A percentile compares a stretch with the other conserved stretches of the same genome.
Conservation (phyloP, 2,113 vertebrate genomes). For the Gallinago undulata region DNA sequence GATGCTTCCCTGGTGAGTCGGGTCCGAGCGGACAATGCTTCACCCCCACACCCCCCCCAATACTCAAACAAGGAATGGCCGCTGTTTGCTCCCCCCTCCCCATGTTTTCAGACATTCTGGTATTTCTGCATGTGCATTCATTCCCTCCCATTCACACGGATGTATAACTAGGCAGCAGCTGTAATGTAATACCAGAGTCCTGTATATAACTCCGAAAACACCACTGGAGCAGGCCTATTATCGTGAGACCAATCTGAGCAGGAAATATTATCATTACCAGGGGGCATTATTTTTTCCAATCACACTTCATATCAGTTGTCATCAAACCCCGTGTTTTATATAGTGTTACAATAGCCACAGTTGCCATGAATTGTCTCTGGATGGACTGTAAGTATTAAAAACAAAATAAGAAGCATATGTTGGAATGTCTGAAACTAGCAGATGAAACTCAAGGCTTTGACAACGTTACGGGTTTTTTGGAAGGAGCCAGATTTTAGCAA, state of each 20-base stretch:
- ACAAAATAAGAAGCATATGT: conserved; percentile 68
- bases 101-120: not conserved
- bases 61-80: not conserved
- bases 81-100: not conserved
- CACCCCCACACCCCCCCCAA: rapidly evolving
- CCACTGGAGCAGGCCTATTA: conserved; percentile 59
- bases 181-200: conserved; percentile 67
- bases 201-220: conserved; percentile 48
- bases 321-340: conserved; percentile 67
- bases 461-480: conserved; percentile 47
- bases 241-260: conserved; percentile 67
- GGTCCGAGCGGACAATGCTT: rapidly evolving
- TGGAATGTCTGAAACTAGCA: conserved; percentile 70
- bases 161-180: conserved; percentile 56
- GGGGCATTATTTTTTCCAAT: conserved; percentile 69
- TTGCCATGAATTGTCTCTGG: conserved; percentile 71
- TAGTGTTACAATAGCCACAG: conserved; percentile 68
- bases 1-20: rapidly evolving
- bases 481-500: conserved; percentile 63
- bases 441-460: conserved; percentile 53
- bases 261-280: conserved; percentile 71
- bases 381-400: conserved; percentile 70
- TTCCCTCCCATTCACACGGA: conserved; percentile 40
- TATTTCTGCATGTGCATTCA: conserved; percentile 17
- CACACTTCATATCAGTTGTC: conserved; percentile 71